Conservation (phyloP, 2,888 invertebrate genomes). For the Drosophila heteroneura region DNA sequence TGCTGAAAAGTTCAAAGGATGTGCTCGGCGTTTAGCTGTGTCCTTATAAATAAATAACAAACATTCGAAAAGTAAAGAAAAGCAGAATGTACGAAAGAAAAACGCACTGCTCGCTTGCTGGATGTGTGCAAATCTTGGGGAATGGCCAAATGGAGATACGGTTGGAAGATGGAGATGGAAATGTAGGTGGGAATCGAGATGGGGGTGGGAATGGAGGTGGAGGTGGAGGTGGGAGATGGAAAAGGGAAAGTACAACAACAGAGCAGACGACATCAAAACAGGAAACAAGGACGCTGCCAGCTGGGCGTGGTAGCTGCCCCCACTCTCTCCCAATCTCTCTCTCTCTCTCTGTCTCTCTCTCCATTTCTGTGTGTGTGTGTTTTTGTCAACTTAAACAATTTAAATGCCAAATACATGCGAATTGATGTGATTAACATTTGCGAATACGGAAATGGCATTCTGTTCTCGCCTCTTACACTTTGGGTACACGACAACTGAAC, state of each 20-base stretch:
- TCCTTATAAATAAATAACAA: slow-evolving; percentile 79
- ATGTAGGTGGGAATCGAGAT: slow-evolving; percentile 7
- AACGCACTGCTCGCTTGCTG: slow-evolving; percentile 28
- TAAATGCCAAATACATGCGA: slow-evolving; percentile 70
- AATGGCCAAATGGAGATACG: not conserved
- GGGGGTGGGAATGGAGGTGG: not conserved
- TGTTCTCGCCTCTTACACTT: slow-evolving; percentile 40
- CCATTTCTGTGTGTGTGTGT: slow-evolving; percentile 8
- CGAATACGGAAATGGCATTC: slow-evolving; percentile 31
- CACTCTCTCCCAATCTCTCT: not conserved
- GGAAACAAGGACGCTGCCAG: slow-evolving; percentile 43
- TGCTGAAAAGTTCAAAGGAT: slow-evolving; percentile 78
- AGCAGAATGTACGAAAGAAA: slow-evolving; percentile 46
- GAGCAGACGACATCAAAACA: slow-evolving; percentile 55
- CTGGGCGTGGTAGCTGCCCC: slow-evolving; percentile 32
- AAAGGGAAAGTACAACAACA: slow-evolving; percentile 38
- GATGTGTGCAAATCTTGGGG: not conserved
- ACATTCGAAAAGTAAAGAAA: slow-evolving; percentile 61
- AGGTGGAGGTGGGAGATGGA: slow-evolving; percentile 1
- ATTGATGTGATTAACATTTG: slow-evolving; percentile 68
- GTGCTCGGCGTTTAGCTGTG: slow-evolving; percentile 46
- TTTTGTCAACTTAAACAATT: slow-evolving; percentile 78
- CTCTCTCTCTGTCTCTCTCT: slow-evolving; percentile 1
- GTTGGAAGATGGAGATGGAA: not conserved
- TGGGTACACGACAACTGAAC: slow-evolving; percentile 46